A percentile compares a stretch with the other conserved stretches of the same genome.
Evolutionary conservation across 2,797 vertebrate genomes (phyloP).

Genomic region (Bovichtus diacanthus): DNA sequence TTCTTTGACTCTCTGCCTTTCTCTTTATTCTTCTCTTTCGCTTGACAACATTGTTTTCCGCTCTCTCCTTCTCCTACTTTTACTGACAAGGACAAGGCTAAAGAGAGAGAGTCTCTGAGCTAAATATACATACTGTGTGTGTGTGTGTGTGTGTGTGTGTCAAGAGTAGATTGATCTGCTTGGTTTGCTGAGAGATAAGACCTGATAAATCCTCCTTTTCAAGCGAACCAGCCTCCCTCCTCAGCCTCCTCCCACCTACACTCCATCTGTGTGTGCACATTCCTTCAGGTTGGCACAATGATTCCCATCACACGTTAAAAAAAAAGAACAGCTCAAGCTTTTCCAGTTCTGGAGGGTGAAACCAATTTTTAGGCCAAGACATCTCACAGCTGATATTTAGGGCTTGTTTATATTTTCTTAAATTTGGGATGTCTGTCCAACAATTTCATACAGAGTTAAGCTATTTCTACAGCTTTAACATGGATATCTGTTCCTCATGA

Average conservation of each 20-base stretch:
- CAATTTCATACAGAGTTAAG: background rate
- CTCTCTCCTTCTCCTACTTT: constrained; percentile 44
- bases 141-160: constrained; percentile 33
- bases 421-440: too few relatives aligned
- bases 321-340: background rate
- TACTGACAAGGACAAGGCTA: constrained; percentile 42
- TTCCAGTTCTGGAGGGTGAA: background rate
- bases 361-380: background rate
- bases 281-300: constrained; percentile 23
- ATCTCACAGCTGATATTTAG: background rate
- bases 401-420: background rate
- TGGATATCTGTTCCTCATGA: background rate
- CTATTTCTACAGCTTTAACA: too few relatives aligned
- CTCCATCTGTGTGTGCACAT: constrained; percentile 14
- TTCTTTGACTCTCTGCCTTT: constrained; percentile 25
- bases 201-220: constrained; percentile 73
- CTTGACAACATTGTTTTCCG: constrained; percentile 57
- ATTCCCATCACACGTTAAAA: background rate
- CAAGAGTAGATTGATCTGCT: constrained; percentile 65
- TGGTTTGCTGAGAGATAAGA: constrained; percentile 71
- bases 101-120: constrained; percentile 52
- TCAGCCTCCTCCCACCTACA: constrained; percentile 52
- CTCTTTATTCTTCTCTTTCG: constrained; percentile 28
- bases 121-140: constrained; percentile 74
- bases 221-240: constrained; percentile 36